Conservation (phyloP, 2,888 invertebrate genomes). For the Halocaridina rubra region DNA sequence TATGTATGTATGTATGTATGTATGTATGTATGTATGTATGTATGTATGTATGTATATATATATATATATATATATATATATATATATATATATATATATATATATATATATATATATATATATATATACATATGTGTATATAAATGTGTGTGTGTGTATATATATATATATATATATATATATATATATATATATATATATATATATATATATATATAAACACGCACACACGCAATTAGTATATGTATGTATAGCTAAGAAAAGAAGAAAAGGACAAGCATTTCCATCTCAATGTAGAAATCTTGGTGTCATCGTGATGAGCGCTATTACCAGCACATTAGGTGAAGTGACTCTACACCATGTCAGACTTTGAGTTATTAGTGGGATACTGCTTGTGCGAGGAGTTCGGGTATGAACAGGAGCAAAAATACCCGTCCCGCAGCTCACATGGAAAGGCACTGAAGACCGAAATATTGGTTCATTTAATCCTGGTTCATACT, state of each 20-base stretch:
- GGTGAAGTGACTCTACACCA: background rate
- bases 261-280: background rate
- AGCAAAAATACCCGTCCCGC: too few relatives aligned
- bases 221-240: background rate
- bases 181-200: background rate
- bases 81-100: background rate
- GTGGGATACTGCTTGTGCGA: too few relatives aligned
- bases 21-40: background rate
- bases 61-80: background rate
- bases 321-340: too few relatives aligned
- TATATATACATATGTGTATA: background rate
- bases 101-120: background rate
- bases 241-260: background rate
- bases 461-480: too few relatives aligned
- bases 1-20: background rate
- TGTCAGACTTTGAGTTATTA: too few relatives aligned
- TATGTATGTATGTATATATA: background rate
- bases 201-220: background rate
- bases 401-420: too few relatives aligned
- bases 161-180: background rate
- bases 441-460: too few relatives aligned
- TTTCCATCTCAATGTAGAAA: background rate
- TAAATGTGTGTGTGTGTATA: background rate
- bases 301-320: too few relatives aligned
- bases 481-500: too few relatives aligned